A percentile compares a stretch with the other conserved stretches of the same genome.
phyloP scores from a whole-genome alignment of 2,888 invertebrate genomes.

The Sceliomorpha sp. region DNA sequence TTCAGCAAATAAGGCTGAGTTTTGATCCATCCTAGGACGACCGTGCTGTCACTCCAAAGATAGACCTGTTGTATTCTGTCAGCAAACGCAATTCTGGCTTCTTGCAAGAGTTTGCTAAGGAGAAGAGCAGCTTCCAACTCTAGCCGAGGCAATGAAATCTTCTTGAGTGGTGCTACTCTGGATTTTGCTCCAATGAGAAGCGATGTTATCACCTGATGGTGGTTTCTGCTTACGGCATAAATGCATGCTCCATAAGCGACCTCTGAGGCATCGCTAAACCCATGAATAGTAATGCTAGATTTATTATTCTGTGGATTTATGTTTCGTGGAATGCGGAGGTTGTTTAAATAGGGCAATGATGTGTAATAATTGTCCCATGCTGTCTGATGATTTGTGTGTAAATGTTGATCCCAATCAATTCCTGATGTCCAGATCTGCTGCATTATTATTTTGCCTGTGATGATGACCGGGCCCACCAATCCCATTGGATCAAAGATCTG shows the following conservation, averaged over 20 bases:
- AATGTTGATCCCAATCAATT: slow-evolving; percentile 1
- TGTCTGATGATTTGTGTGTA: no score
- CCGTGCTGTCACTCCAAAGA: neutral
- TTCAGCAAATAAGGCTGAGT: slow-evolving; percentile 24
- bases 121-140: slow-evolving; percentile 1
- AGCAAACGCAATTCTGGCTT: neutral
- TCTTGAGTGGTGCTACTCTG: no score
- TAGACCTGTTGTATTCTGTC: neutral
- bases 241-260: slow-evolving; percentile 59
- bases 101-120: no score
- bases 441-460: no score
- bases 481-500: no score
- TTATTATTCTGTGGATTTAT: neutral
- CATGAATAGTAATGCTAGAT: slow-evolving; percentile 30
- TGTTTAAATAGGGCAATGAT: no score
- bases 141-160: slow-evolving; percentile 1
- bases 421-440: neutral
- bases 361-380: no score
- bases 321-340: no score
- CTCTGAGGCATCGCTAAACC: slow-evolving; percentile 58
- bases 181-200: slow-evolving; percentile 12
- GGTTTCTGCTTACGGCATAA: slow-evolving; percentile 26
- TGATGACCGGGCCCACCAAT: neutral
- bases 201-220: neutral
- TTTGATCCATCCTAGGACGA: slow-evolving; percentile 19